phyloP scores from a whole-genome alignment of 2,113 vertebrate genomes.

The Puntigrus tetrazona region DNA sequence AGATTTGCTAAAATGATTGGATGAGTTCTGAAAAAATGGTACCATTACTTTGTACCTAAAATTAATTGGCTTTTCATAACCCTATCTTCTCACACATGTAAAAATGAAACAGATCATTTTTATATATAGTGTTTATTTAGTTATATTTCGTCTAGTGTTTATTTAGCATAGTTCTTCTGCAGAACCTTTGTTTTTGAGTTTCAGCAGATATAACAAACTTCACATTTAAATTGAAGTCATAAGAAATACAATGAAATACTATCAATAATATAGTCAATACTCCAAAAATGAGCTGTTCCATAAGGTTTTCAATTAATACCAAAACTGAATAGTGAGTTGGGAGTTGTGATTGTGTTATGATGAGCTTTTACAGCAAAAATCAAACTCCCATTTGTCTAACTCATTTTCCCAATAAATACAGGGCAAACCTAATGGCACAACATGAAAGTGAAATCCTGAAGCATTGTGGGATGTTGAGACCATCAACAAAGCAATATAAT shows the following conservation, averaged over 20 bases:
- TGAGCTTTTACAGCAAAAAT: neutral
- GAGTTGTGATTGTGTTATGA: neutral
- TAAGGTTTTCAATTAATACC: neutral
- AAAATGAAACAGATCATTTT: neutral
- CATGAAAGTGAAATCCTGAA: constrained; percentile 1
- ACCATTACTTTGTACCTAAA: neutral
- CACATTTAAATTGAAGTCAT: neutral
- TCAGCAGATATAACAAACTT: neutral
- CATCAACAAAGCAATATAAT: constrained; percentile 11
- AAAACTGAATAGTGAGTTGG: too few species aligned
- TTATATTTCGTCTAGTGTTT: neutral
- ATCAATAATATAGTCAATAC: neutral
- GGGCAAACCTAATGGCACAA: neutral
- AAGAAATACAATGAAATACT: neutral
- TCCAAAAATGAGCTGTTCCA: neutral
- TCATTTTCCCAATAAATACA: neutral
- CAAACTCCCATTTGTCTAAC: neutral
- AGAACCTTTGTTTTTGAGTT: neutral
- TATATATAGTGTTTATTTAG: neutral
- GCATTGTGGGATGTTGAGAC: constrained; percentile 2
- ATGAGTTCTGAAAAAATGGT: too few species aligned
- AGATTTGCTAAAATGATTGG: too few species aligned
- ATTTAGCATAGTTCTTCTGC: neutral
- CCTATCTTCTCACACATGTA: neutral
- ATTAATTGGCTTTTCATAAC: neutral